Evolutionary conservation across 2,888 invertebrate genomes (phyloP).

Genomic region (Caenorhabditis wallacei): DNA sequence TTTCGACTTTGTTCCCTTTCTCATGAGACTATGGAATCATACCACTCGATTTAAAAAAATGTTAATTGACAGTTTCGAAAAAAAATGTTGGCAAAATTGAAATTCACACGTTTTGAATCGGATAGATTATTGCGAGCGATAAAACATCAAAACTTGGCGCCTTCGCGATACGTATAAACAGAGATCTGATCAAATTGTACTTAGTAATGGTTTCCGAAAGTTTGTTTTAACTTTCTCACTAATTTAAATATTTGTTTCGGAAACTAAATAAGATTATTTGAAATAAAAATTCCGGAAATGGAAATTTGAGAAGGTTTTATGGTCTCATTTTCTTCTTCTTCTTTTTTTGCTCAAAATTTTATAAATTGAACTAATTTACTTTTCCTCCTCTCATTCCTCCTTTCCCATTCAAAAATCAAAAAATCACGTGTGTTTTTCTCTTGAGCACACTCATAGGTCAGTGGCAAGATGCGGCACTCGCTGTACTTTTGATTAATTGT

Average conservation of each 20-base stretch:
- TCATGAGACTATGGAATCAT: not conserved
- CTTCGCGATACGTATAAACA: not conserved
- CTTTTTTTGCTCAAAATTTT: not conserved
- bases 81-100: not conserved
- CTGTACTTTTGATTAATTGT: slow-evolving; percentile 61
- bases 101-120: slow-evolving; percentile 1
- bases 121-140: slow-evolving; percentile 29
- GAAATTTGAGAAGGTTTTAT: too few species aligned
- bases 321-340: too few species aligned
- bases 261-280: too few species aligned
- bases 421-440: slow-evolving; percentile 21
- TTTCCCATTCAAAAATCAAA: not conserved
- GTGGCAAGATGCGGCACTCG: slow-evolving; percentile 9
- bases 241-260: too few species aligned
- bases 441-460: slow-evolving; percentile 13
- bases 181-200: not conserved
- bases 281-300: too few species aligned
- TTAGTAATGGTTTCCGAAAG: not conserved
- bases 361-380: not conserved
- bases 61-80: not conserved
- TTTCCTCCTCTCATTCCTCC: not conserved
- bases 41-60: too few species aligned
- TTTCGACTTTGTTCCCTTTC: slow-evolving; percentile 11
- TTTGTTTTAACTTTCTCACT: not conserved
- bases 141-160: slow-evolving; percentile 49